Evolutionary conservation across 2,888 invertebrate genomes (phyloP).

Genomic region (Clostera curtula): DNA sequence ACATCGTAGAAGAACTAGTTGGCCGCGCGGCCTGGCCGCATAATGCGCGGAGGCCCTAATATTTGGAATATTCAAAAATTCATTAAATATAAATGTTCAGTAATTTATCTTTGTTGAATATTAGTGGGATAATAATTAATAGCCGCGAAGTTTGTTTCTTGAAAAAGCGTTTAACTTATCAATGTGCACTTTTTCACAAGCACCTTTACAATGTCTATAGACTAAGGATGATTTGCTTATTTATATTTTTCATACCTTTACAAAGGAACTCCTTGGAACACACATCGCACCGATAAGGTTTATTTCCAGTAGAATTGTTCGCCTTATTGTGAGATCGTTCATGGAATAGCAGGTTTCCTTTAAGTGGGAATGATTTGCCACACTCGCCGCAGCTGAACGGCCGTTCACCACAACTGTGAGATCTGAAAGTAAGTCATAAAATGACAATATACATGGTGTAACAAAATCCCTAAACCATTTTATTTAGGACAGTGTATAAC

Average conservation of each 20-base stretch:
- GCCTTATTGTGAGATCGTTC: slow-evolving; percentile 89
- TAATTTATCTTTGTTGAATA: too few relatives aligned
- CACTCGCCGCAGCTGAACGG: slow-evolving; percentile 90
- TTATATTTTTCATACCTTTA: slow-evolving; percentile 75
- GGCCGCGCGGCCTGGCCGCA: too few relatives aligned
- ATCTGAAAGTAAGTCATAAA: slow-evolving; percentile 28
- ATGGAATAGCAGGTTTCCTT: slow-evolving; percentile 89
- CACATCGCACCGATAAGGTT: slow-evolving; percentile 85
- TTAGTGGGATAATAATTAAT: too few relatives aligned
- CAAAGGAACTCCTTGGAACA: slow-evolving; percentile 92
- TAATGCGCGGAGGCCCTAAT: too few relatives aligned
- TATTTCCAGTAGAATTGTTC: slow-evolving; percentile 72
- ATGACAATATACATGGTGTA: too few relatives aligned
- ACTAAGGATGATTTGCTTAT: neutral
- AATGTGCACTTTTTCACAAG: neutral
- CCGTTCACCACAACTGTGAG: slow-evolving; percentile 83
- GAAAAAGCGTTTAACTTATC: too few relatives aligned
- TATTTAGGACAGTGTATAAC: too few relatives aligned
- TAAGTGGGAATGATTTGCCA: slow-evolving; percentile 89
- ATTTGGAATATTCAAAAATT: too few relatives aligned
- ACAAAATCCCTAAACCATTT: too few relatives aligned
- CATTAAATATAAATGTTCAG: too few relatives aligned
- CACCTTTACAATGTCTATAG: neutral
- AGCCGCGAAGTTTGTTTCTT: too few relatives aligned
- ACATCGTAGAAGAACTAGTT: too few relatives aligned